A percentile compares a stretch with the other conserved stretches of the same genome.
Conservation (phyloP, 2,888 invertebrate genomes). For the Acleris emargana region DNA sequence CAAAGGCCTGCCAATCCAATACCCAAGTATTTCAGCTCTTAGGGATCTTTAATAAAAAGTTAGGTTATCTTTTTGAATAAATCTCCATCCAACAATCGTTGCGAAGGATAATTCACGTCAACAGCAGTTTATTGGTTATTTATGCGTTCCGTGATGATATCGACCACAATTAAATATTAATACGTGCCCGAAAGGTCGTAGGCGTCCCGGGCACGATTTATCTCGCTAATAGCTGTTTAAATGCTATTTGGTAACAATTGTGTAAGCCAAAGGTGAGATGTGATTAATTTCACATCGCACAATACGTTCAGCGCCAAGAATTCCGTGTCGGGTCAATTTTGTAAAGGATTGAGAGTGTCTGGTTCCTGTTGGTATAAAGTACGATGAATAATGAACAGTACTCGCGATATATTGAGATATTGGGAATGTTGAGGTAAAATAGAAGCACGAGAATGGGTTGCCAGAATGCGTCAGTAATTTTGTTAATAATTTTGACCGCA, state of each 20-base stretch:
- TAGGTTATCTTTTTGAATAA: not conserved
- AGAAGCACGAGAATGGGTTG: no score
- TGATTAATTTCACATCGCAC: conserved; percentile 45
- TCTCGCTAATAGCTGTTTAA: conserved; percentile 48
- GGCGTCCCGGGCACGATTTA: conserved; percentile 66
- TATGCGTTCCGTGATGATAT: conserved; percentile 76
- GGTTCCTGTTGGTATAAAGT: no score
- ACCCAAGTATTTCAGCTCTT: no score
- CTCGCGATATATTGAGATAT: no score
- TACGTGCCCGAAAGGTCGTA: conserved; percentile 70
- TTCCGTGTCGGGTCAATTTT: no score
- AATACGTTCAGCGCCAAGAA: conserved; percentile 10
- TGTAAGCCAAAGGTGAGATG: conserved; percentile 57
- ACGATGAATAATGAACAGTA: no score
- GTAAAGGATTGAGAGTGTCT: no score
- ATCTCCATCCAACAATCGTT: not conserved
- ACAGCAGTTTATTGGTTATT: conserved; percentile 82
- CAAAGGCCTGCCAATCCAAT: no score
- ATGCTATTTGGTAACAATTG: conserved; percentile 56
- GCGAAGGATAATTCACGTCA: conserved; percentile 78
- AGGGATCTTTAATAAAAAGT: not conserved
- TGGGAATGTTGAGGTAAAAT: no score
- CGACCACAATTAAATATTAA: conserved; percentile 82
- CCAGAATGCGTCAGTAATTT: no score
- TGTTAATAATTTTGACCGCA: no score